Conservation (phyloP, 2,888 invertebrate species). For the Polydrusus tereticollis region DNA sequence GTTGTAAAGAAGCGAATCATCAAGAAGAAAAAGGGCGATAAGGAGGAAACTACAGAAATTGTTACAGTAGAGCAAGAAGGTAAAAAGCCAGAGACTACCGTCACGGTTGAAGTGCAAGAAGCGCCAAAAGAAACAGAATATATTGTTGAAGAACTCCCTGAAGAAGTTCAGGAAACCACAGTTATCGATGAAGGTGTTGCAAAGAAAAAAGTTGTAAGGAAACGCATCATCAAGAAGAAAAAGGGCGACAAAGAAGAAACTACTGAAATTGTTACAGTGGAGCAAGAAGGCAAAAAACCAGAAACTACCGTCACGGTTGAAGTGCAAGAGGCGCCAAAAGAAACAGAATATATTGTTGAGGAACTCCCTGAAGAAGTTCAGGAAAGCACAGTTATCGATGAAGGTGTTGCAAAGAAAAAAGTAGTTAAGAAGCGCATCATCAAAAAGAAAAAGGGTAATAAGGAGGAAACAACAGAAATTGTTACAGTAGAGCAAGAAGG, state of each 20-base stretch:
- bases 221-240: slow-evolving; percentile 52
- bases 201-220: slow-evolving; percentile 51
- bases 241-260: slow-evolving; percentile 61
- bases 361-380: slow-evolving; percentile 64
- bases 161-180: slow-evolving; percentile 52
- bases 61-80: slow-evolving; percentile 52
- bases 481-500: slow-evolving; percentile 57
- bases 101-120: slow-evolving; percentile 57
- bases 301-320: slow-evolving; percentile 54
- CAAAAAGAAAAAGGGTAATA: slow-evolving; percentile 64
- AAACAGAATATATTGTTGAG: slow-evolving; percentile 52
- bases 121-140: slow-evolving; percentile 35
- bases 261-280: slow-evolving; percentile 61
- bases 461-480: slow-evolving; percentile 58
- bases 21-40: slow-evolving; percentile 64
- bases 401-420: slow-evolving; percentile 54
- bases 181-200: slow-evolving; percentile 56
- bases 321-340: slow-evolving; percentile 30
- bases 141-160: slow-evolving; percentile 51
- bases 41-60: slow-evolving; percentile 61
- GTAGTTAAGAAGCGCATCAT: not conserved
- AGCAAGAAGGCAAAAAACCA: slow-evolving; percentile 17
- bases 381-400: slow-evolving; percentile 56
- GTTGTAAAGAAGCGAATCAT: slow-evolving; percentile 64
- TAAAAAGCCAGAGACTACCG: slow-evolving; percentile 56